Base-by-base conservation (phyloP, 2,113 vertebrate genomes). In the Archilochus colubris region DNA sequence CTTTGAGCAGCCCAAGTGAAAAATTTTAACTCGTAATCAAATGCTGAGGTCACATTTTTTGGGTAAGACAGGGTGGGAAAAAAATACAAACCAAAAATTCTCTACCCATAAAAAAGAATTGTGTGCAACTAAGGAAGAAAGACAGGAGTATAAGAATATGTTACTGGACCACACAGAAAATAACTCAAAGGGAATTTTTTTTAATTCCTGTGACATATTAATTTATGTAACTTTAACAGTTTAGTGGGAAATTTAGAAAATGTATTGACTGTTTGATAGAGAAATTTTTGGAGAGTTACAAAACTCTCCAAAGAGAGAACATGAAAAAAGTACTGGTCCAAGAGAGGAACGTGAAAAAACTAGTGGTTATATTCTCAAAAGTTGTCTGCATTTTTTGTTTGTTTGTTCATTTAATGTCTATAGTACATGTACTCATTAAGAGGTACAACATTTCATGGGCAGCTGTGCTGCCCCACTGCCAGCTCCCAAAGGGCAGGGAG, bases 21-120 rank as follows among this genome's bases (percentile, higher is more conserved):
- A 68, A 92, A 85, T 61, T 92, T 92, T 79, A 86, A 55, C 30
- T 74, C 28, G 25, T 64, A 66, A 88, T 82, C 82, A 94, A 79
- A 86, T 57, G 27, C 77, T 81, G 61, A 93, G 22, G 83, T 84
- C 54, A 72, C 18, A 69, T 88, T 88, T 87, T 72, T n/a, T 76
- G 18, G 51, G n/a, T 63, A 85, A 68, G 30, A 50, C 12, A 55
- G 69, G 25, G 5, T 51, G 28, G 54, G 62, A 23, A 96, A 96
- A 12, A 72, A 76, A 61, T 78, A 33, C 8, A 33, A 86, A 69
- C 8, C 31, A 73, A 80, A 62, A 9, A 9, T 54, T 40, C 13
- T 3, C 10, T 15, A 55, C 4, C 4, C 18, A 31, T 24, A 31
- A 58, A 30, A 54, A 73, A 43, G 3, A 38, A 27, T 28, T n/a